Evolutionary conservation across 2,888 invertebrate species (phyloP), one percentile per base, ranked within the genome.

Genomic region (Brachyopa scutellaris): DNA sequence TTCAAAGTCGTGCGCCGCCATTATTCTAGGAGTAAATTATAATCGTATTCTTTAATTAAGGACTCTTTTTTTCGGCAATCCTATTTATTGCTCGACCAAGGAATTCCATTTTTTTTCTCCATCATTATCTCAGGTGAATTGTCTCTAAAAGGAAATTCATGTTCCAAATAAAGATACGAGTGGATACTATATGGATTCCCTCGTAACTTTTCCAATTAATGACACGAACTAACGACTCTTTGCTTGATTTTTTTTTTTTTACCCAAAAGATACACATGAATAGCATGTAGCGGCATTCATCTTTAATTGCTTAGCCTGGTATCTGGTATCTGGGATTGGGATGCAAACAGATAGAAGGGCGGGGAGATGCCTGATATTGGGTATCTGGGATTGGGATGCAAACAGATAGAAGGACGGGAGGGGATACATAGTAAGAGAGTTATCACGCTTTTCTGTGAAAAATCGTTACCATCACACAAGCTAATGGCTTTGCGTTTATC

Each of bases 401-500:
- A 5, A 6, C 26, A 26, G 33, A n/a, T 2, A 5, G 33, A 33
- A 8, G n/a, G n/a, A 33, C n/a, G n/a, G n/a, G n/a, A n/a, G n/a
- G n/a, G n/a, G n/a, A n/a, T n/a, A n/a, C n/a, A n/a, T n/a, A n/a
- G n/a, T n/a, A 8, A 33, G 33, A 33, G 33, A 33, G 33, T 33
- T 33, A 33, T n/a, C 2, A n/a, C 6, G 33, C 6, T 33, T 8
- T 7, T 23, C 19, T 45, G 45, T 45, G 45, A 45, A 45, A 21
- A 45, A 45, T 45, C 15, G 45, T 23, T 15, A 23, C 15, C 45
- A 23, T 45, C 45, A 2, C 9, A 8, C 45, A 31, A 62, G 67
- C 67, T 67, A 67, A 67, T 67, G 45, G 67, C 67, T 67, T 67
- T 45, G 42, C n/a, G 49, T 38, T 55, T 55, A 55, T 45, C 55